phyloP scores from a whole-genome alignment of 2,113 vertebrate genomes.

The Melospiza georgiana region DNA sequence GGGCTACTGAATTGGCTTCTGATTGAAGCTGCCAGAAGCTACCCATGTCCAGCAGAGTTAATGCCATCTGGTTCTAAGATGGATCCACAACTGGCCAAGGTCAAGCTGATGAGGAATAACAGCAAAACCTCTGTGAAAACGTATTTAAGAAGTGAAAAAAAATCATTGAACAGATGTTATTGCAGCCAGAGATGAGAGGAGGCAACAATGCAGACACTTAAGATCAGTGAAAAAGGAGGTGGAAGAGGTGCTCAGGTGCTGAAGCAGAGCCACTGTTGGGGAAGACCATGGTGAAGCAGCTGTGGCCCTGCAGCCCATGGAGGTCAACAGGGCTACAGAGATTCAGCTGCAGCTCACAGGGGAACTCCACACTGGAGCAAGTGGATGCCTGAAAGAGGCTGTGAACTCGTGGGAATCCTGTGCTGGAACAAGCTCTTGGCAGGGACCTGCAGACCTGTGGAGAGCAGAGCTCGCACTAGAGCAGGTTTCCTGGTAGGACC shows the following conservation, averaged over 20 bases:
- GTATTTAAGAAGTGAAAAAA: background rate
- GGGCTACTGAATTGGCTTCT: background rate
- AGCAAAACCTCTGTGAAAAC: background rate
- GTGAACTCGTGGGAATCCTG: background rate
- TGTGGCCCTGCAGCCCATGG: background rate
- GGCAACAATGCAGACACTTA: background rate
- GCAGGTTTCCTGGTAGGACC: background rate
- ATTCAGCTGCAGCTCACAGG: background rate
- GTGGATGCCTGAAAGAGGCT: background rate
- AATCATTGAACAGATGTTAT: background rate
- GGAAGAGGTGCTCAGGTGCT: background rate
- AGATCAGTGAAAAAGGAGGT: background rate
- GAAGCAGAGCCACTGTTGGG: background rate
- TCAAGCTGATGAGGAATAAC: background rate
- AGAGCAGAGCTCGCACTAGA: background rate
- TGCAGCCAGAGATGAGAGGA: background rate
- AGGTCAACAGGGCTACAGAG: background rate
- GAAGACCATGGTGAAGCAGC: background rate
- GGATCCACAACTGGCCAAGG: background rate
- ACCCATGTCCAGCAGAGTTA: background rate
- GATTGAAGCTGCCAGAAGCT: background rate
- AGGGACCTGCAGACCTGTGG: background rate
- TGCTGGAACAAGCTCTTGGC: background rate
- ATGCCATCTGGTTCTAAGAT: background rate
- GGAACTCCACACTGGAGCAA: background rate